These are phyloP conservation scores for Platypus cylindrus DNA, from an alignment of 2,888 invertebrate genomes.

Conservation along the genomic window DNA sequence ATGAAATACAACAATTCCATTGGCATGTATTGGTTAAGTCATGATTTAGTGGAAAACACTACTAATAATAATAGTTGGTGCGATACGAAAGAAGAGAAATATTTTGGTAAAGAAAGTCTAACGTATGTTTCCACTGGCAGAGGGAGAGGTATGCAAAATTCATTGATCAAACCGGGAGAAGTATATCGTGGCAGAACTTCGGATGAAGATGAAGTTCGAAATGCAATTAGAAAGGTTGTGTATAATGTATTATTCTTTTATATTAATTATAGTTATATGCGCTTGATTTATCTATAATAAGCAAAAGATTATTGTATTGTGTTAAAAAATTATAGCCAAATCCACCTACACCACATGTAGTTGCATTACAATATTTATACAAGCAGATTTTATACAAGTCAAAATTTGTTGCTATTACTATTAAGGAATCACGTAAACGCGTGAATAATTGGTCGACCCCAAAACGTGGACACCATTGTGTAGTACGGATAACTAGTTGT, in stretches of 20 bases:
- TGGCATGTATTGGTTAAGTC: slow-evolving; percentile 13
- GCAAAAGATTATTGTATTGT: too few relatives aligned
- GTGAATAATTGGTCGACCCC: too few relatives aligned
- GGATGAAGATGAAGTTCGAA: slow-evolving; percentile 3
- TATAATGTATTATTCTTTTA: background rate
- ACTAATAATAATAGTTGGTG: background rate
- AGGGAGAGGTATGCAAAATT: slow-evolving; percentile 13
- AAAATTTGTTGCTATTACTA: too few relatives aligned
- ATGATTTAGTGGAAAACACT: background rate
- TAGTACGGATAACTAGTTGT: too few relatives aligned
- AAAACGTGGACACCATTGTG: too few relatives aligned
- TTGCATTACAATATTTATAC: too few relatives aligned
- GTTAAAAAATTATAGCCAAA: too few relatives aligned
- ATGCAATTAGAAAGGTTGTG: slow-evolving; percentile 7
- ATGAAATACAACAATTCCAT: slow-evolving; percentile 8
- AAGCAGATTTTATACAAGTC: too few relatives aligned
- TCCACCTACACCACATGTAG: too few relatives aligned
- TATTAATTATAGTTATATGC: background rate
- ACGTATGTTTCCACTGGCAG: slow-evolving; percentile 10
- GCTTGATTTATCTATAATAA: too few relatives aligned
- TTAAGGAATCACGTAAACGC: too few relatives aligned
- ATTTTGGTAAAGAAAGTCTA: slow-evolving; percentile 3
- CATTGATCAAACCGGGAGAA: slow-evolving; percentile 4
- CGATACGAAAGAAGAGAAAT: background rate
- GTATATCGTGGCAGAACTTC: background rate